phyloP scores from a whole-genome alignment of 2,797 vertebrate species.

The Acanthurus lineatus region DNA sequence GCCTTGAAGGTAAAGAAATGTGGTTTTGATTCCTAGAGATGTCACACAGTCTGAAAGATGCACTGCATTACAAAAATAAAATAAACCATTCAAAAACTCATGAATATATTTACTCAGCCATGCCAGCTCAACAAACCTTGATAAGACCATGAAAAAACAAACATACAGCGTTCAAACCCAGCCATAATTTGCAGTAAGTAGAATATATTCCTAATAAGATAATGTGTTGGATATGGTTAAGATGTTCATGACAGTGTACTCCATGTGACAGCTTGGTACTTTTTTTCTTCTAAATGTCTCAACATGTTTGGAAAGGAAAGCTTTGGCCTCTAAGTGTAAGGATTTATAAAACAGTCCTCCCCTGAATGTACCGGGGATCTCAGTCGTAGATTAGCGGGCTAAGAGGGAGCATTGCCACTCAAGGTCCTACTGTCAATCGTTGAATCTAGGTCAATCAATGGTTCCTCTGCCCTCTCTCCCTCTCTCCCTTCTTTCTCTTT shows the following conservation, averaged over 20 bases:
- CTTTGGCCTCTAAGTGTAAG: constrained; percentile 41
- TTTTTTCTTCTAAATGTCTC: constrained; percentile 22
- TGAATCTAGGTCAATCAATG: constrained; percentile 83
- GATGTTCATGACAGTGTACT: constrained; percentile 27
- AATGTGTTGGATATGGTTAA: constrained; percentile 38
- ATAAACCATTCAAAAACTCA: constrained; percentile 65
- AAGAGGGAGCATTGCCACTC: constrained; percentile 69
- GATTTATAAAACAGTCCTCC: constrained; percentile 60
- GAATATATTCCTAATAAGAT: constrained; percentile 35
- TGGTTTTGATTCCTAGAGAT: constrained; percentile 54
- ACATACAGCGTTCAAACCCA: constrained; percentile 29
- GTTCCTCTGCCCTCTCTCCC: constrained; percentile 49
- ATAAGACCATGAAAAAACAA: constrained; percentile 62
- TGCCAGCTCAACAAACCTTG: constrained; percentile 60
- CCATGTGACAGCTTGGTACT: constrained; percentile 6
- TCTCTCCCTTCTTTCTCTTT: constrained; percentile 16
- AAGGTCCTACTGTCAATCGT: constrained; percentile 78
- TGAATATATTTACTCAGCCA: constrained; percentile 72
- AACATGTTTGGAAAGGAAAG: constrained; percentile 43
- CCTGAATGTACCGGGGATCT: constrained; percentile 53
- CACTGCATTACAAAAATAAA: constrained; percentile 56
- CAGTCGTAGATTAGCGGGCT: constrained; percentile 64
- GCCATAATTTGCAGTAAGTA: constrained; percentile 40
- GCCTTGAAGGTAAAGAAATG: constrained; percentile 36
- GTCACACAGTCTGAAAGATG: constrained; percentile 55